Conservation (phyloP, 2,113 vertebrate genomes). For the Fregetta grallaria region DNA sequence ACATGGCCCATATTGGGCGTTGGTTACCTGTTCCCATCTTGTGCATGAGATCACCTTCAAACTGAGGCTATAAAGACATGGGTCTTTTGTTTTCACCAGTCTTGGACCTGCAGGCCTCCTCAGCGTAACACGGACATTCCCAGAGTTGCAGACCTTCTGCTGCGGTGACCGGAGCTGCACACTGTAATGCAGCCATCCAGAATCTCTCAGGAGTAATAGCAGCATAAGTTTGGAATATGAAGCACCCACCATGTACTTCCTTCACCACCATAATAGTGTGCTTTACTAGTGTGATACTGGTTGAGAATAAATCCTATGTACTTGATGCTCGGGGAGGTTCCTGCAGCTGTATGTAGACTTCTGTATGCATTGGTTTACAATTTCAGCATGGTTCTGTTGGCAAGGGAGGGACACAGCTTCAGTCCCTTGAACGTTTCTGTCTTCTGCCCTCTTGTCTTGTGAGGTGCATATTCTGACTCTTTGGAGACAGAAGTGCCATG, state of each 20-base stretch:
- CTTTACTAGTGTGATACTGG: not conserved
- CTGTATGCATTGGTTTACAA: fast-evolving
- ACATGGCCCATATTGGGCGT: not conserved
- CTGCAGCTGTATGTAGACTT: not conserved
- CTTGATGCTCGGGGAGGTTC: not conserved
- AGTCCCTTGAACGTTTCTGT: not conserved
- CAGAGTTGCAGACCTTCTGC: not conserved
- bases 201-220: not conserved
- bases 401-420: not conserved
- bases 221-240: not conserved
- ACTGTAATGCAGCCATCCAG: not conserved
- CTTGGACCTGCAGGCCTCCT: not conserved
- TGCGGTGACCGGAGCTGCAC: fast-evolving
- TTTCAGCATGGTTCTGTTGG: not conserved
- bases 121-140: not conserved
- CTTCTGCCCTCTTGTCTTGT: not conserved
- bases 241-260: not conserved
- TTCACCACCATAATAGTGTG: not conserved
- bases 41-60: not conserved
- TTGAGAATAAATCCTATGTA: not conserved
- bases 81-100: not conserved
- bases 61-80: not conserved
- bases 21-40: not conserved
- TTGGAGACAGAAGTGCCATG: not conserved
- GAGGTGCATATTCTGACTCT: not conserved